Conservation (phyloP, 2,888 invertebrate species). For the Chrysotoxum bicinctum region DNA sequence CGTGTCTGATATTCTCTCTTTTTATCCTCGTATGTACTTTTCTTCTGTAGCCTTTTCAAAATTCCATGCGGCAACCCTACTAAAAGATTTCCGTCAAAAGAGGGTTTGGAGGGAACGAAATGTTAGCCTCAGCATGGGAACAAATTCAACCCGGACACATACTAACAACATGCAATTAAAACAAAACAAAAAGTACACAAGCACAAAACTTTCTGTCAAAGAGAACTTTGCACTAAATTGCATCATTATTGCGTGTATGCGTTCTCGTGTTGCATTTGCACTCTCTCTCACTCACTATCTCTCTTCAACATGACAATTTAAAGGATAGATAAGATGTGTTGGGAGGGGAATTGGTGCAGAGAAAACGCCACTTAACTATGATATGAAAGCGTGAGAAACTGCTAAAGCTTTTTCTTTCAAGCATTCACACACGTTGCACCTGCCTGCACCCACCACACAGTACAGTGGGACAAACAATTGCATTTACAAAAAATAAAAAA, state of each 20-base stretch:
- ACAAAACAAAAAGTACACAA: slow-evolving; percentile 7
- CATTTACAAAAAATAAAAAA: slow-evolving; percentile 13
- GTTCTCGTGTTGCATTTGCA: slow-evolving; percentile 36
- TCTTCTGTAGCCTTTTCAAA: background rate
- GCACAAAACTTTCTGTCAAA: slow-evolving; percentile 20
- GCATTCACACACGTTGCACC: slow-evolving; percentile 48
- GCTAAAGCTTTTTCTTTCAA: slow-evolving; percentile 33
- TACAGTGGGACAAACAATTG: slow-evolving; percentile 23
- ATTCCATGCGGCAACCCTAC: background rate
- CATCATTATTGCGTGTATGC: slow-evolving; percentile 43
- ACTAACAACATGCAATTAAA: slow-evolving; percentile 18
- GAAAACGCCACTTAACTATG: background rate
- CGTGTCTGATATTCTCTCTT: too few species aligned
- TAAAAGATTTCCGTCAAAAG: background rate
- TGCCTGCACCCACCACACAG: slow-evolving; percentile 4
- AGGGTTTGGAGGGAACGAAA: background rate
- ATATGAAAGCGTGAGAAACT: slow-evolving; percentile 65
- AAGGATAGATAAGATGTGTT: background rate
- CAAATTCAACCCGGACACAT: slow-evolving; percentile 24
- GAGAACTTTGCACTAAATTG: slow-evolving; percentile 30
- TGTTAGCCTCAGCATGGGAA: background rate
- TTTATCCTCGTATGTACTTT: background rate
- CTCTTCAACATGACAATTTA: slow-evolving; percentile 23
- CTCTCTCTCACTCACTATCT: slow-evolving; percentile 20
- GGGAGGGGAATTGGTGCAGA: background rate